phyloP scores from a whole-genome alignment of 1,140 invertebrate genomes.

The Trinorchestia longiramus region DNA sequence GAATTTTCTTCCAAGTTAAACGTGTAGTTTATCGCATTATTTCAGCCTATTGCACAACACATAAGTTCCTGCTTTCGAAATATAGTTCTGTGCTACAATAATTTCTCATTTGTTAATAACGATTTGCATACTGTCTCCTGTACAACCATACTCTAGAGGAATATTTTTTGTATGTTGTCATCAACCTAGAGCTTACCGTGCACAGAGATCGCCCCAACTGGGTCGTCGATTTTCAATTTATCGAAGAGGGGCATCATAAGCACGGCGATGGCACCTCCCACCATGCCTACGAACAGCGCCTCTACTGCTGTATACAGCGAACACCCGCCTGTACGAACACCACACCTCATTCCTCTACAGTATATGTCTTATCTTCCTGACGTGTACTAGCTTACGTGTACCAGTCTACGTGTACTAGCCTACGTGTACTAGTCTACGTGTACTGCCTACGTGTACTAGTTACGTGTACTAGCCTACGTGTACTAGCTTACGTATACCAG shows the following conservation, averaged over 20 bases:
- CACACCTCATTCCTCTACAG: background rate
- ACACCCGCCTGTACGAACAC: conserved; percentile 78
- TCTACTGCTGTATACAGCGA: conserved; percentile 89
- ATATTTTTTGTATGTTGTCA: background rate
- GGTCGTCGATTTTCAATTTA: conserved; percentile 85
- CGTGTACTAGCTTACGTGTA: background rate
- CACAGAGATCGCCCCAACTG: conserved; percentile 89
- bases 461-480: too few relatives aligned
- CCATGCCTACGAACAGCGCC: conserved; percentile 82
- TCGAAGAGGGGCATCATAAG: conserved; percentile 81
- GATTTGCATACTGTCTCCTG: too few relatives aligned
- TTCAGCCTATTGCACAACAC: too few relatives aligned
- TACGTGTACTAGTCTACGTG: too few relatives aligned
- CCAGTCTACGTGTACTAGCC: too few relatives aligned
- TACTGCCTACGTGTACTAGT: too few relatives aligned
- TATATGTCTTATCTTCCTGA: background rate
- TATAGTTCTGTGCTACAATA: too few relatives aligned
- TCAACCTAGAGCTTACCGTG: conserved; percentile 75
- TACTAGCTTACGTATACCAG: background rate
- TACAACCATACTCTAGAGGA: too few relatives aligned
- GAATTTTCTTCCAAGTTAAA: too few relatives aligned
- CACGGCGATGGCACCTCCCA: conserved; percentile 83
- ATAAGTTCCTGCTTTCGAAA: too few relatives aligned
- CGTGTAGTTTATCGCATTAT: too few relatives aligned
- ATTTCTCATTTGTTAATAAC: too few relatives aligned